Evolutionary conservation across 2,797 vertebrate species (phyloP).

Genomic region (Halcyon smyrnensis): DNA sequence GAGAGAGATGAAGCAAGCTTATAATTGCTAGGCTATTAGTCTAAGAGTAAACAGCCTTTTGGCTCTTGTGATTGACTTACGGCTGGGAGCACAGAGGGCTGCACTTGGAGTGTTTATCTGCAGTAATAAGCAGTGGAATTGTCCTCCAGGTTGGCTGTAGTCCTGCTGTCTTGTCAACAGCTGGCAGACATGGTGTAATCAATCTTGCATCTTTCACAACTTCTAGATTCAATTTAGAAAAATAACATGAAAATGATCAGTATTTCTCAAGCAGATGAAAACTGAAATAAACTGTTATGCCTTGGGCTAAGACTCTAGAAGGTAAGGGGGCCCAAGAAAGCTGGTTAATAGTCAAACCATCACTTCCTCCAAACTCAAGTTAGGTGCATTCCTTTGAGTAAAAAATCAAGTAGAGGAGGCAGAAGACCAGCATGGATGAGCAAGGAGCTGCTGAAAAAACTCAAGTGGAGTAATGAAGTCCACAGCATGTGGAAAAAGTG

Average conservation of each 20-base stretch:
- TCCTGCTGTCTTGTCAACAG: conserved; percentile 10
- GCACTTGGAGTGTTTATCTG: not conserved
- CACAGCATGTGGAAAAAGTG: no score
- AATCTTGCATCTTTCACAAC: not conserved
- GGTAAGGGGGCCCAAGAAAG: no score
- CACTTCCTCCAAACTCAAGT: no score
- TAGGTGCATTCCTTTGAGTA: no score
- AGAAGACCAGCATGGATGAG: no score
- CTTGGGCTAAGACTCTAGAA: no score
- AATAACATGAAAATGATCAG: not conserved
- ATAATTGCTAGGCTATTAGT: not conserved
- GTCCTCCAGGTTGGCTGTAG: not conserved
- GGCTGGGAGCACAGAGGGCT: not conserved
- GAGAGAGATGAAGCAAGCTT: not conserved
- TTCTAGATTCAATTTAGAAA: conserved; percentile 4
- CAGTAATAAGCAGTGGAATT: not conserved
- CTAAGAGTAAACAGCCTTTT: not conserved
- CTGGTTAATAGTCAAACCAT: no score
- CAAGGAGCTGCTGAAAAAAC: no score
- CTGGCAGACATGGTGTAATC: not conserved
- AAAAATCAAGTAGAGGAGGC: no score
- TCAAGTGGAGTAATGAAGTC: no score
- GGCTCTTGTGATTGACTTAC: not conserved
- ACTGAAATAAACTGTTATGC: not conserved
- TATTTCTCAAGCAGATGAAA: not conserved